These are phyloP conservation scores for Danio choprae DNA, from an alignment of 2,797 vertebrate genomes.

Conservation along the genomic window DNA sequence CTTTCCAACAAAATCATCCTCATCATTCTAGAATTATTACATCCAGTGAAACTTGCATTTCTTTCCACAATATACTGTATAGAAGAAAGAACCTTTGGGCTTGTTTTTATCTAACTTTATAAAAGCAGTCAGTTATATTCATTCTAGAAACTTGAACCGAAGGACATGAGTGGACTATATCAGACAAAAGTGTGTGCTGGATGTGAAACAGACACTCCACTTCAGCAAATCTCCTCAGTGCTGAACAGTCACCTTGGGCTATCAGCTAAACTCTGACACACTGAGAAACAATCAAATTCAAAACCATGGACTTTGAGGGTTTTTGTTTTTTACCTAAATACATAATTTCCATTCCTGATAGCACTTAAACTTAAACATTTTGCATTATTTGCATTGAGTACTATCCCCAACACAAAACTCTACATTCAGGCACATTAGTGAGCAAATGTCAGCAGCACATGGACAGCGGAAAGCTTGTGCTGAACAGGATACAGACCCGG, in stretches of 20 bases:
- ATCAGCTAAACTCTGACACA: conserved; percentile 17
- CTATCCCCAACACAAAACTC: not conserved
- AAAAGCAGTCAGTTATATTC: not conserved
- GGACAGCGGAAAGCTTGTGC: conserved; percentile 4
- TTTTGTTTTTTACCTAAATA: not conserved
- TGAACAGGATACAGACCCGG: conserved; percentile 31
- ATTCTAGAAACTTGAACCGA: not conserved
- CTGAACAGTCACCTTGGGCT: conserved; percentile 39
- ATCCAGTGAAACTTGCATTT: too few relatives aligned
- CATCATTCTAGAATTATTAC: too few relatives aligned
- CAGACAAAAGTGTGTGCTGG: conserved; percentile 30
- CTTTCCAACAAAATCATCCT: too few relatives aligned
- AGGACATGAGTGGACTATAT: not conserved
- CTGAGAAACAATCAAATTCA: conserved; percentile 19
- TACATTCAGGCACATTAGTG: not conserved
- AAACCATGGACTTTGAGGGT: conserved; percentile 2
- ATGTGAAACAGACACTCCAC: conserved; percentile 45
- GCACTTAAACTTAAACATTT: not conserved
- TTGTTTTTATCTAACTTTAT: not conserved
- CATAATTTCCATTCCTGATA: not conserved
- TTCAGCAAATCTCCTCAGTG: conserved; percentile 32
- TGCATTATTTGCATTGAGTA: not conserved
- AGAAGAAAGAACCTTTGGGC: too few relatives aligned
- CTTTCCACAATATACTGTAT: too few relatives aligned
- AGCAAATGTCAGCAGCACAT: conserved; percentile 4